Base-by-base conservation (phyloP, 1,140 invertebrate genomes). In the Plutomurus gul region DNA sequence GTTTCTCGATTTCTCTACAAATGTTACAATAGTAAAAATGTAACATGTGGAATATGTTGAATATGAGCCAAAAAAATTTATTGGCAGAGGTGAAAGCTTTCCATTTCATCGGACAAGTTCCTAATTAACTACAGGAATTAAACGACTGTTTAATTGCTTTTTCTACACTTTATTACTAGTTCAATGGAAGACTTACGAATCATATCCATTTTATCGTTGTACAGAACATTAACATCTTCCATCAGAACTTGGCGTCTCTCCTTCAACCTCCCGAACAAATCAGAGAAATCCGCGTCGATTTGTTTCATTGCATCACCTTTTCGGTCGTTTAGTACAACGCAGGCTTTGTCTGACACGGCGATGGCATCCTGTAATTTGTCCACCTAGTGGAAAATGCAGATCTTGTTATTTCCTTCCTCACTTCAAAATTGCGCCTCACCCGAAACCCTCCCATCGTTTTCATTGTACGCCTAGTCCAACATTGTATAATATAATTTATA, bases 311-410 rank as follows among this genome's bases (percentile, higher is more conserved):
- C 85, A 33, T 85, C 82, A 27, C 83, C 84, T 36, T 85, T 86
- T 16, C 86, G 84, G 22, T 84, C 85, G 22, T 81, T 78, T 49
- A 89, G 80, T 75, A 83, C 83, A 37, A 84, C 84, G 1, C 84
- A 80, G 3, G 87, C 85, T 72, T 86, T 85, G 3, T 85, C 82
- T n/a, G 89, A 86, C 16, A 85, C 77, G 56, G 83, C 83, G 33
- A 89, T 86, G 20, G 87, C 87, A 37, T 87, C 85, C 79, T 88
- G 85, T 60, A 89, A 83, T 46, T 82, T 83, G 6, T 88, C 87
- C 18, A 88, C 85, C 85, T 86, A 74, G n/a, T n/a, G n/a, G n/a
- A n/a, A 43, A 77, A 39, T 47, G 36, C 75, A 36, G 11, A 47
- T 46, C 11, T 37, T 60, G 37, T 46, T n/a, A n/a, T n/a, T n/a